Conservation (phyloP, 2,113 vertebrate genomes). For the Scomber japonicus region DNA sequence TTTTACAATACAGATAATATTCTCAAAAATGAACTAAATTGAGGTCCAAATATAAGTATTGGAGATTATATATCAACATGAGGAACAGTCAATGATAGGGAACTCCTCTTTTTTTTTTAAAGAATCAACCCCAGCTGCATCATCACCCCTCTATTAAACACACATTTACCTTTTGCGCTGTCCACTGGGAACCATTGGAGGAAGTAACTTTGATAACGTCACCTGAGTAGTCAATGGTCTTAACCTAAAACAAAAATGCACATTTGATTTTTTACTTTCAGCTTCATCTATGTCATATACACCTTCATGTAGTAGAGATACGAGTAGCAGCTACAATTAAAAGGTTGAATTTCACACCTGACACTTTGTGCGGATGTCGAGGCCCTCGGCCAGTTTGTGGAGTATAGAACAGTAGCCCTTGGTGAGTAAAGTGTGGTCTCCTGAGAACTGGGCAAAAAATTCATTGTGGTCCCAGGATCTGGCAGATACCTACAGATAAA, state of each 20-base stretch:
- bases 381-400: conserved; percentile 90
- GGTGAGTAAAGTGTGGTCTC: conserved; percentile 94
- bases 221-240: conserved; percentile 91
- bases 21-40: no score
- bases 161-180: conserved; percentile 90
- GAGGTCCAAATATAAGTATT: neutral
- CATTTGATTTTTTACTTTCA: neutral
- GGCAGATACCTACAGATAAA: conserved; percentile 90
- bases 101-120: no score
- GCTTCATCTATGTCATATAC: neutral
- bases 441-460: conserved; percentile 99
- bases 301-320: neutral
- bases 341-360: conserved; percentile 84
- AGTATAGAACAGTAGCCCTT: conserved; percentile 91
- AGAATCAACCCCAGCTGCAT: no score
- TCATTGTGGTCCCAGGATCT: conserved; percentile 99
- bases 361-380: conserved; percentile 91
- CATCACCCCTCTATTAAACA: neutral
- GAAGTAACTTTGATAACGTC: conserved; percentile 89
- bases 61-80: neutral
- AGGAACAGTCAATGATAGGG: neutral
- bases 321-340: neutral
- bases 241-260: conserved; percentile 75
- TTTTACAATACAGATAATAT: no score
- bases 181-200: conserved; percentile 86